A percentile compares a stretch with the other conserved stretches of the same genome.
Conservation (phyloP, 2,113 vertebrate genomes). For the Chloroceryle aenea region DNA sequence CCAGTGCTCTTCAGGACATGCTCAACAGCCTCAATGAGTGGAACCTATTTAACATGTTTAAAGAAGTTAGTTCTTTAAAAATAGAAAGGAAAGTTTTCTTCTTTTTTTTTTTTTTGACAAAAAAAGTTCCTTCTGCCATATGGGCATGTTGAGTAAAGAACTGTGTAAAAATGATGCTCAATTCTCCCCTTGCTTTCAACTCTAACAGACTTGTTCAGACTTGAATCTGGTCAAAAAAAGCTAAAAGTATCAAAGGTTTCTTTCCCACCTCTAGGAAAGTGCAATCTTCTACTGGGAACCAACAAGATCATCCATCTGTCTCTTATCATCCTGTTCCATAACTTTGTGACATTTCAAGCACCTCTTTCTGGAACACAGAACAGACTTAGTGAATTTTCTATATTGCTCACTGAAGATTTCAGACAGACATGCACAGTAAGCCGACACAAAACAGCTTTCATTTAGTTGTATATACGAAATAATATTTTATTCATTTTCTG, state of each 20-base stretch:
- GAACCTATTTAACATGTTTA: background rate
- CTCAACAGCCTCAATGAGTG: background rate
- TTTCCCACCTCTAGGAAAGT: background rate
- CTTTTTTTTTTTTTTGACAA: background rate
- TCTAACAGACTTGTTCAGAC: background rate
- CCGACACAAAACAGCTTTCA: background rate
- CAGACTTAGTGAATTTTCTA: background rate
- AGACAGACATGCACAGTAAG: background rate
- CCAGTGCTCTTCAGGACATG: background rate
- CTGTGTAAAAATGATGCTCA: background rate
- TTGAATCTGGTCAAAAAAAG: background rate
- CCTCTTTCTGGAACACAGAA: background rate
- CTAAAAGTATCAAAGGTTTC: background rate
- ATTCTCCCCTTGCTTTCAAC: background rate
- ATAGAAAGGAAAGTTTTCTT: background rate
- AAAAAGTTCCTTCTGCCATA: background rate
- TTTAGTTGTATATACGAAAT: background rate
- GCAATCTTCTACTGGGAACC: background rate
- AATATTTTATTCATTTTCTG: background rate
- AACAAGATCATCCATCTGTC: background rate
- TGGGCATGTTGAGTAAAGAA: background rate
- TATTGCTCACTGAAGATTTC: background rate
- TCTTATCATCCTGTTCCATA: background rate
- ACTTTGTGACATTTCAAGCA: background rate
- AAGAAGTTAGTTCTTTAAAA: background rate